phyloP scores from a whole-genome alignment of 2,797 vertebrate genomes.

The Myotis vivesi region DNA sequence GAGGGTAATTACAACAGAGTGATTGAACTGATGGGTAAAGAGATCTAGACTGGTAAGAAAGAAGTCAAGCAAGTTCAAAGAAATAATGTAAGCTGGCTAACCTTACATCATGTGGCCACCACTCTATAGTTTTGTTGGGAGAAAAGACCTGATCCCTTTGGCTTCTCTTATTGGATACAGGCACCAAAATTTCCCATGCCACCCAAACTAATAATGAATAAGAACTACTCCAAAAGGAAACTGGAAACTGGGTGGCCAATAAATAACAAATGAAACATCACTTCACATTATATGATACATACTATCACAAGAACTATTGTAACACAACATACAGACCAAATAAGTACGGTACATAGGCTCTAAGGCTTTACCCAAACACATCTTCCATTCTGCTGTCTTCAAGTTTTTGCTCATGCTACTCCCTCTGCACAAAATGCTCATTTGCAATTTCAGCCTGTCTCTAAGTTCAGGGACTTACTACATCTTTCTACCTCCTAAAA shows the following conservation, averaged over 20 bases:
- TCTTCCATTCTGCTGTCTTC: background rate
- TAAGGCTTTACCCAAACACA: background rate
- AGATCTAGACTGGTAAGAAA: background rate
- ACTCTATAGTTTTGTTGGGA: constrained; percentile 15
- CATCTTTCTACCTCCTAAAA: background rate
- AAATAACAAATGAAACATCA: constrained; percentile 5
- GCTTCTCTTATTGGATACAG: constrained; percentile 12
- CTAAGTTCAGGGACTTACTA: constrained; percentile 31
- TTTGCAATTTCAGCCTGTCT: constrained; percentile 16
- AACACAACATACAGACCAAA: constrained; percentile 29
- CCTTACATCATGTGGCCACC: background rate
- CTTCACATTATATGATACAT: constrained; percentile 25
- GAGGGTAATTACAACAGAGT: background rate
- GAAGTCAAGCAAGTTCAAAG: background rate
- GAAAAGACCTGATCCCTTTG: background rate
- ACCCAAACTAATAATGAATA: constrained; percentile 18
- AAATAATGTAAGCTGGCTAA: background rate
- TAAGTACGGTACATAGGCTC: constrained; percentile 5
- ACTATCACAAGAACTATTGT: constrained; percentile 21
- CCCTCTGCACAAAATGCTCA: background rate
- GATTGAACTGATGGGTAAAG: background rate
- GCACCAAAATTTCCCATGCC: background rate
- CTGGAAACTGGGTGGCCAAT: background rate
- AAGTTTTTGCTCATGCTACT: constrained; percentile 24
- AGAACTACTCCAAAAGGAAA: background rate